Evolutionary conservation across 2,888 invertebrate genomes (phyloP).

Genomic region (Lasioglossum vierecki): DNA sequence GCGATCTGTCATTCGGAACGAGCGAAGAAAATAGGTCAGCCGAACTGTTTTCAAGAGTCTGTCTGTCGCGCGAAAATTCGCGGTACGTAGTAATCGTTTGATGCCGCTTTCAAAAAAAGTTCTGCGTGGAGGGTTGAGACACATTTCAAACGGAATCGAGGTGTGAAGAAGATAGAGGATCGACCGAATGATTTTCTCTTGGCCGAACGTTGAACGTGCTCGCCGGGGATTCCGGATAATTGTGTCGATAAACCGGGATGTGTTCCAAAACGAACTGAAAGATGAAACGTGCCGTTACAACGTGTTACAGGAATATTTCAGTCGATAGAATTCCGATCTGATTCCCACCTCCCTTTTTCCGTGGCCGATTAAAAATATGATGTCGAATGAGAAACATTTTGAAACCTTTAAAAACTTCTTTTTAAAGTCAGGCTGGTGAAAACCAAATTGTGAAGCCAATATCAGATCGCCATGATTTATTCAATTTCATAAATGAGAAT

Average conservation of each 20-base stretch:
- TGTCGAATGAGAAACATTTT: not conserved
- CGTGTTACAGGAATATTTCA: not conserved
- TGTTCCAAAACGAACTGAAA: not conserved
- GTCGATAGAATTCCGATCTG: not conserved
- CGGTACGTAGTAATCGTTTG: conserved; percentile 56
- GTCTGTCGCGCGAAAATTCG: conserved; percentile 52
- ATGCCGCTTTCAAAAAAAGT: conserved; percentile 30
- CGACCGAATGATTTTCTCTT: conserved; percentile 2
- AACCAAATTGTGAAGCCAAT: not conserved
- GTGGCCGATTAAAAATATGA: not conserved
- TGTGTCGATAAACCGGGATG: conserved; percentile 16
- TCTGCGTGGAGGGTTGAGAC: conserved; percentile 23
- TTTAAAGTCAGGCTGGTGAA: not conserved
- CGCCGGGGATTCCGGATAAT: not conserved
- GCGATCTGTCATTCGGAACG: conserved; percentile 49
- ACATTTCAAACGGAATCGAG: conserved; percentile 15
- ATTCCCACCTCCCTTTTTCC: not conserved
- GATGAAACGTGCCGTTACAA: not conserved
- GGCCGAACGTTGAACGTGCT: not conserved
- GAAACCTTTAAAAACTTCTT: not conserved
- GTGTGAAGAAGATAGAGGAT: not conserved
- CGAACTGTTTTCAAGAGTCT: conserved; percentile 54
- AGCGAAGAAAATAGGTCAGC: conserved; percentile 56
- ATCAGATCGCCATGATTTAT: not conserved
- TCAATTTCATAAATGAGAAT: not conserved